Conservation (phyloP, 2,113 vertebrate genomes). For the Poecile atricapillus region DNA sequence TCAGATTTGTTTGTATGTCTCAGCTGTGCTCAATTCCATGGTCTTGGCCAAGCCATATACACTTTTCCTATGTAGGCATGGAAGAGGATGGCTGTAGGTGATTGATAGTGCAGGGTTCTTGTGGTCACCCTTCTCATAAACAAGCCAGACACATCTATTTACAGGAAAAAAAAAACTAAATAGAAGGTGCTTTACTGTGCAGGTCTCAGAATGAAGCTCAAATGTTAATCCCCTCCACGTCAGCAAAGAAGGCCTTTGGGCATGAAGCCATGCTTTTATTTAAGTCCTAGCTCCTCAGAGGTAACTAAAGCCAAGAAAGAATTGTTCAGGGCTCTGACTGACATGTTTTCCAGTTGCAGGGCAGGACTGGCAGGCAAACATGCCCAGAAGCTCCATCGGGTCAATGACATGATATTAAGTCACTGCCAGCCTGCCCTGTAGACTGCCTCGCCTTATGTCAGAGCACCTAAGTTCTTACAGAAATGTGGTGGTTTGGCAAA, state of each 20-base stretch:
- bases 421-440: background rate
- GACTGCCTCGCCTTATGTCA: background rate
- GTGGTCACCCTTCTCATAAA: background rate
- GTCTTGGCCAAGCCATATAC: background rate
- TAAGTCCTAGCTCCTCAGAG: background rate
- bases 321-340: slow-evolving; percentile 21
- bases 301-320: slow-evolving; percentile 5
- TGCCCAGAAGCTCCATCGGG: slow-evolving; percentile 4
- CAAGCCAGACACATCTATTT: background rate
- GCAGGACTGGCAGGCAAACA: slow-evolving; percentile 6
- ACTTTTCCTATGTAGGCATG: background rate
- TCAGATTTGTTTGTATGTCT: background rate
- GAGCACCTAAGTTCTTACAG: background rate
- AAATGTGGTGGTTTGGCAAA: background rate
- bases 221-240: slow-evolving; percentile 20
- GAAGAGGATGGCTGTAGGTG: background rate
- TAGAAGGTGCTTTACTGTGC: background rate
- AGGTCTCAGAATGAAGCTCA: slow-evolving; percentile 9
- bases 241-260: slow-evolving; percentile 21
- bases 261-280: background rate
- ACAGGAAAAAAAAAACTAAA: background rate
- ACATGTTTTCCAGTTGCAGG: slow-evolving; percentile 24
- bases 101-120: background rate
- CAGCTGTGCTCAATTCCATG: background rate
- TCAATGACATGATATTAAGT: background rate